Evolutionary conservation across 2,113 vertebrate genomes (phyloP), one percentile per base, ranked within the genome.

Genomic region (Nothobranchius furzeri): DNA sequence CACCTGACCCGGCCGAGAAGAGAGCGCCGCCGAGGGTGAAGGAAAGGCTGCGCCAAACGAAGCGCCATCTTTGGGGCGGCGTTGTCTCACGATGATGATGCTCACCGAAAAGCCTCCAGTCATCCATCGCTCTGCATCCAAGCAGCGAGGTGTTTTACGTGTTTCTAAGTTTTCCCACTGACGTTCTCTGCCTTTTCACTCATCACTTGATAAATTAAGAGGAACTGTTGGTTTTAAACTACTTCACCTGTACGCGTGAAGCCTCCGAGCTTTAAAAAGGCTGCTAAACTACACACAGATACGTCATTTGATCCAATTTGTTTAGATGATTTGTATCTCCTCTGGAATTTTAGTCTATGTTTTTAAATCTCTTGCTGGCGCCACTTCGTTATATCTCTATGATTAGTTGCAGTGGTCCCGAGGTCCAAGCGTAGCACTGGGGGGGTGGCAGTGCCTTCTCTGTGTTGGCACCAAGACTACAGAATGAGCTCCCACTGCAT

Each of bases 21-120:
- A 78, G 55, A 64, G 69, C 1, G 60, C 75, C 68, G 67, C 35
- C 55, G 73, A 76, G 7, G 43, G 45, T 7, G 57, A 72, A 66
- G 64, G 70, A 46, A 66, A 69, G 11, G 9, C 35, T 25, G 58
- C 42, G 56, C 43, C 62, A 68, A 76, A 59, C n/a, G 37, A 64
- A 70, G 40, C 47, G 82, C 86, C 89, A 88, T 86, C 70, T 90
- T 58, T 78, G 58, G 58, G 51, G n/a, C 9, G 60, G 60, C 46
- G 9, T 40, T 54, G 70, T 83, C 64, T 55, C 52, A 17, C 17
- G n/a, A 25, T 58, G 54, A 75, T 9, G 58, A 55, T n/a, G 62
- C 68, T 7, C 6, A 7, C 7, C 37, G 37, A n/a, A 48, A 48
- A 48, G 14, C 14, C 47, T 48, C 15, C 7, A 48, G 15, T n/a